phyloP scores from a whole-genome alignment of 2,888 invertebrate genomes.

The Machimus atricapillus region DNA sequence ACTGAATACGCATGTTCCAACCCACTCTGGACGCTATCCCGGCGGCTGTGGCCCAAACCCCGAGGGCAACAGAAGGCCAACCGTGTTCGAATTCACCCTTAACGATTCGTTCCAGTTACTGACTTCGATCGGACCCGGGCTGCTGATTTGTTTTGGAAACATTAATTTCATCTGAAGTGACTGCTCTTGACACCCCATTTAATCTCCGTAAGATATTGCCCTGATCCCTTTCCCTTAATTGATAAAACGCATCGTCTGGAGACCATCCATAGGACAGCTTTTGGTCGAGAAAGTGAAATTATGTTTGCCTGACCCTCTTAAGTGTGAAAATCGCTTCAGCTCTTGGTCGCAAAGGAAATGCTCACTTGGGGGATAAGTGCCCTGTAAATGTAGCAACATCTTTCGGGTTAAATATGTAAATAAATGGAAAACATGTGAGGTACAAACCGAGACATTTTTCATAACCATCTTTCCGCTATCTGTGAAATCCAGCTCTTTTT shows the following conservation, averaged over 20 bases:
- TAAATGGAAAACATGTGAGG: constrained; percentile 21
- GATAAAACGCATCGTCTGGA: not conserved
- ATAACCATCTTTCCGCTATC: not conserved
- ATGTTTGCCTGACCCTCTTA: not conserved
- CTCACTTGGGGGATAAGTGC: constrained; percentile 28
- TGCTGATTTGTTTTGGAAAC: constrained; percentile 39
- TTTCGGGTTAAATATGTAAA: not conserved
- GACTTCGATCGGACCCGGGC: not conserved
- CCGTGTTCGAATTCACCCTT: constrained; percentile 5
- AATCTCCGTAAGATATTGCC: constrained; percentile 22
- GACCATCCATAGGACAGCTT: not conserved
- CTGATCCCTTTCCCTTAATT: constrained; percentile 17
- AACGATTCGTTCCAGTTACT: constrained; percentile 26
- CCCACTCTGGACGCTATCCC: not conserved
- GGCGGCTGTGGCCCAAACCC: not conserved
- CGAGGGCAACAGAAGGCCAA: constrained; percentile 3
- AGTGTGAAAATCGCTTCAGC: not conserved
- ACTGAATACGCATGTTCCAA: constrained; percentile 33
- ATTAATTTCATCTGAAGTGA: constrained; percentile 38
- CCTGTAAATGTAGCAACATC: constrained; percentile 6
- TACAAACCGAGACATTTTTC: not conserved
- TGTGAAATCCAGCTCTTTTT: not conserved
- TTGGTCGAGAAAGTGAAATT: not conserved
- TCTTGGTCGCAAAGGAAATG: constrained; percentile 5
- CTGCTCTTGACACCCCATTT: constrained; percentile 39